A percentile compares a stretch with the other conserved stretches of the same genome.
These are phyloP conservation scores for Asarcornis scutulata DNA, from an alignment of 2,113 vertebrate genomes.

Conservation along the genomic window DNA sequence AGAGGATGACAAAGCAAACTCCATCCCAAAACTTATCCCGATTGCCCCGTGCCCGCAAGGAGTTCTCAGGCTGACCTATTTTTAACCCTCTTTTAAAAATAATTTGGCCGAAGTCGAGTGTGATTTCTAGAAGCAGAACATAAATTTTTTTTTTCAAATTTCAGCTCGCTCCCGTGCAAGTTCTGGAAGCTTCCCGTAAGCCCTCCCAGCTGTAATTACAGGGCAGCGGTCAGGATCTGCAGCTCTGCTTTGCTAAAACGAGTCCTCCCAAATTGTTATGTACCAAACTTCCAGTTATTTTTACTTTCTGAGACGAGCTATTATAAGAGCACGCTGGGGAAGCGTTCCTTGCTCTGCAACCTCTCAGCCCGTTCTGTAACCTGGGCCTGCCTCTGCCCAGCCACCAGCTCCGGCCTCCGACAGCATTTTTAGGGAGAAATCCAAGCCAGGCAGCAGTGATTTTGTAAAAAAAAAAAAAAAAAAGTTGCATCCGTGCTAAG, in stretches of 20 bases:
- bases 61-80: rapidly evolving
- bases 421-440: not conserved
- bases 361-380: not conserved
- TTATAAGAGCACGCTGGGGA: not conserved
- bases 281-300: conserved; percentile 33
- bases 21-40: not conserved
- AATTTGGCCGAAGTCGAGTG: rapidly evolving
- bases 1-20: not conserved
- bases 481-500: not conserved
- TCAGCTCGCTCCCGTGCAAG: not conserved
- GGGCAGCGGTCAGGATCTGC: not conserved
- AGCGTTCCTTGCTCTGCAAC: not conserved
- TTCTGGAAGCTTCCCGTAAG: conserved; percentile 22
- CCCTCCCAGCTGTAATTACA: conserved; percentile 25
- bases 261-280: conserved; percentile 18
- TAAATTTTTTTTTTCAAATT: not conserved
- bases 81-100: not conserved
- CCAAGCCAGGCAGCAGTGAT: not conserved
- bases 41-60: rapidly evolving
- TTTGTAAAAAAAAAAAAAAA: not conserved
- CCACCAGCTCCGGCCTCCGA: not conserved
- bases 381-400: not conserved
- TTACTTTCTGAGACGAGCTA: conserved; percentile 10
- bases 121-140: not conserved
- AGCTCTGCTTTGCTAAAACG: conserved; percentile 32